These are phyloP conservation scores for Delphinapterus leucas DNA, from an alignment of 2,113 vertebrate genomes.

Conservation along the genomic window DNA sequence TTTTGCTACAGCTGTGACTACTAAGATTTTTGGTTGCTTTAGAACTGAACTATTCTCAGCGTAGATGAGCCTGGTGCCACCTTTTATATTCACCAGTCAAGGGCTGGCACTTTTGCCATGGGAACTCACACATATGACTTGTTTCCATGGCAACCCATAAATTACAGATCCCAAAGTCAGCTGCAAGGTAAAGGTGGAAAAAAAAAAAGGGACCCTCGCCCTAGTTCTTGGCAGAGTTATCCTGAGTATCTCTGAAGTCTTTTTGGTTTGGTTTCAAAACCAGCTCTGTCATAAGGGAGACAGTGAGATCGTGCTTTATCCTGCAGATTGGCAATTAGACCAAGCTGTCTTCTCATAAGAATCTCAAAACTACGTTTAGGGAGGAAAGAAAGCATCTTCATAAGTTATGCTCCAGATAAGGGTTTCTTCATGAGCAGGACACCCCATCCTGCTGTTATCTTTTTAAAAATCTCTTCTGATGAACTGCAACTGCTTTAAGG, in stretches of 20 bases:
- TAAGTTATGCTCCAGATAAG: neutral
- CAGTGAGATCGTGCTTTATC: neutral
- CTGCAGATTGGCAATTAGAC: neutral
- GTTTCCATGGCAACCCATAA: constrained; percentile 50
- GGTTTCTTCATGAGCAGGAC: neutral
- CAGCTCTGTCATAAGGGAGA: neutral
- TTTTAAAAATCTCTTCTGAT: neutral
- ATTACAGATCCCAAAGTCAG: constrained; percentile 48
- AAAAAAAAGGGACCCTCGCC: neutral
- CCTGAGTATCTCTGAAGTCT: neutral
- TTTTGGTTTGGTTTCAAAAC: constrained; percentile 56
- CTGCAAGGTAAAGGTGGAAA: neutral
- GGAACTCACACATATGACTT: constrained; percentile 2
- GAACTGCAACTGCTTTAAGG: neutral
- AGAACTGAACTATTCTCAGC: neutral
- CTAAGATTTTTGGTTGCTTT: constrained; percentile 7
- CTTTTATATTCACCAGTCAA: constrained; percentile 31
- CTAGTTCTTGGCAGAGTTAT: constrained; percentile 12
- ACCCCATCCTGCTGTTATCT: neutral
- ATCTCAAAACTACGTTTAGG: neutral
- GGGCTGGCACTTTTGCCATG: constrained; percentile 24
- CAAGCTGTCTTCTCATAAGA: neutral
- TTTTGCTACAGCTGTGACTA: neutral
- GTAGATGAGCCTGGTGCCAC: neutral
- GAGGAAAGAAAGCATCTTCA: constrained; percentile 4